Evolutionary conservation across 1,140 invertebrate species (phyloP).

Genomic region (Diabrotica undecimpunctata): DNA sequence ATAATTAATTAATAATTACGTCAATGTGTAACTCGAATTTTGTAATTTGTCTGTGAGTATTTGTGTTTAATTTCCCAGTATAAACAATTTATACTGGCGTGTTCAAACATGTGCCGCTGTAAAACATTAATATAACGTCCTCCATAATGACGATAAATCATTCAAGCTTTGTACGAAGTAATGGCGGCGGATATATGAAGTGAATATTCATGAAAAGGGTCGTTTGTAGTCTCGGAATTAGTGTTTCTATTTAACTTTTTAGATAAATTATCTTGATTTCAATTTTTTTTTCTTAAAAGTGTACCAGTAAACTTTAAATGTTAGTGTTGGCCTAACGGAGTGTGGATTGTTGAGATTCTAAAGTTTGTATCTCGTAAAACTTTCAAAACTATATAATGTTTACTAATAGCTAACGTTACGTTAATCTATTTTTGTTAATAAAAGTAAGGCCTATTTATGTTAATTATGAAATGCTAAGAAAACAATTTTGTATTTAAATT

Average conservation of each 20-base stretch:
- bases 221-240: background rate
- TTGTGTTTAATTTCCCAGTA: background rate
- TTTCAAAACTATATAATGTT: too few species aligned
- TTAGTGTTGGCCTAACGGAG: too few species aligned
- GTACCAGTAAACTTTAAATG: too few species aligned
- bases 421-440: too few species aligned
- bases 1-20: conserved; percentile 1
- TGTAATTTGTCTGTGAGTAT: background rate
- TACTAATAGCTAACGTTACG: too few species aligned
- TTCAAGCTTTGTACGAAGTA: background rate
- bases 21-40: conserved; percentile 2
- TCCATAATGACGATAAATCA: conserved; percentile 2
- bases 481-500: too few species aligned
- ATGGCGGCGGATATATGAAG: background rate
- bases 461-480: too few species aligned
- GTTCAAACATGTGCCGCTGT: conserved; percentile 1
- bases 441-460: too few species aligned
- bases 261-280: background rate
- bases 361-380: too few species aligned
- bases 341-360: too few species aligned
- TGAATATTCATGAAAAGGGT: conserved; percentile 1
- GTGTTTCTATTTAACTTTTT: background rate
- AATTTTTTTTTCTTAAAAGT: too few species aligned
- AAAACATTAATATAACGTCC: conserved; percentile 1
- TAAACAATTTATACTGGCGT: conserved; percentile 1